These are phyloP conservation scores for Halocaridina rubra DNA, from an alignment of 2,888 invertebrate genomes.

Conservation along the genomic window DNA sequence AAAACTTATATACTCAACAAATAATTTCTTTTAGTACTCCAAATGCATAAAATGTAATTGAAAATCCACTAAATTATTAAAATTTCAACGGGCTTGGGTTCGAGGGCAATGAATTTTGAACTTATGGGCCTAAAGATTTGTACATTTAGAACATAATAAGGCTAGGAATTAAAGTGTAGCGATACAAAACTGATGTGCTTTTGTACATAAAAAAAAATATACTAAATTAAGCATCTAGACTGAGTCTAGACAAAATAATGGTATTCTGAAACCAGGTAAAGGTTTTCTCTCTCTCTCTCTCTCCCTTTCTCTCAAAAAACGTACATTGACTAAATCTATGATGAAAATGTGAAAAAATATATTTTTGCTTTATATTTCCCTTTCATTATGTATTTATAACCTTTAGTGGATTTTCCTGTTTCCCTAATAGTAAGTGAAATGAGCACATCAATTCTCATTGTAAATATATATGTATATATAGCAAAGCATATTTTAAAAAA, in stretches of 20 bases:
- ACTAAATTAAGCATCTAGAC: too few relatives aligned
- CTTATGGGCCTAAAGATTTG: conserved; percentile 45
- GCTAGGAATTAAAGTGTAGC: not conserved
- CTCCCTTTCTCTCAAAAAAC: conserved; percentile 1
- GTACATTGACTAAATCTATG: conserved; percentile 26
- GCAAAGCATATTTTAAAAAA: conserved; percentile 40
- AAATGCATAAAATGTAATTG: too few relatives aligned
- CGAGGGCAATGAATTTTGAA: conserved; percentile 19
- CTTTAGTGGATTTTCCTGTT: not conserved
- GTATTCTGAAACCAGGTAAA: not conserved
- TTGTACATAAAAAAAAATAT: too few relatives aligned
- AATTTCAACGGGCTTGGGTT: not conserved
- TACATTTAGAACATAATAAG: conserved; percentile 30
- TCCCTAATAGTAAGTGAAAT: not conserved
- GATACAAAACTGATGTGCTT: conserved; percentile 34
- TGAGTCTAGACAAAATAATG: too few relatives aligned
- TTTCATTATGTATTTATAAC: not conserved
- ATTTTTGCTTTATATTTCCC: not conserved
- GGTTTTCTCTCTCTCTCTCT: not conserved
- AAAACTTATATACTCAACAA: not conserved
- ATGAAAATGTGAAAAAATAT: conserved; percentile 53
- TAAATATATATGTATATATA: conserved; percentile 11
- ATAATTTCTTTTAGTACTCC: not conserved
- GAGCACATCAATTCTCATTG: conserved; percentile 7
- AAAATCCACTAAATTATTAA: not conserved